A percentile compares a stretch with the other conserved stretches of the same genome.
Conservation (phyloP, 2,797 vertebrate genomes). For the Tiaroga cobitis region DNA sequence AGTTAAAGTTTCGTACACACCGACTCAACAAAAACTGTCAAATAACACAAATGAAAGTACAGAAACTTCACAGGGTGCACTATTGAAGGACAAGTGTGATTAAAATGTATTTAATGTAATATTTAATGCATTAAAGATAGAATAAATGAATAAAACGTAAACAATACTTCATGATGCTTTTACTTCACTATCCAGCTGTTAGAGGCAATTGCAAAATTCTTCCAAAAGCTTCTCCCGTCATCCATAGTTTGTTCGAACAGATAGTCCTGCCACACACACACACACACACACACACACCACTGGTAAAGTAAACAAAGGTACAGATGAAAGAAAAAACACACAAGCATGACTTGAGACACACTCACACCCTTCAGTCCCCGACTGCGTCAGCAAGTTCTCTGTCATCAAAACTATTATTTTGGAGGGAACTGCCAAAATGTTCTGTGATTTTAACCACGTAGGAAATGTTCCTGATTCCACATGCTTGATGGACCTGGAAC, state of each 20-base stretch:
- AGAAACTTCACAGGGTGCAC: background rate
- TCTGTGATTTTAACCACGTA: background rate
- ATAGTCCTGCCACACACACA: background rate
- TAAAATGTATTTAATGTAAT: background rate
- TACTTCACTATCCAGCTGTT: background rate
- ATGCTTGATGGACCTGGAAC: background rate
- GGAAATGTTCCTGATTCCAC: constrained; percentile 5
- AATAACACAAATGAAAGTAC: background rate
- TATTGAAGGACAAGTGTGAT: background rate
- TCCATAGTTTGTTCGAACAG: background rate
- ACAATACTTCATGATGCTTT: background rate
- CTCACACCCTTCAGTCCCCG: background rate
- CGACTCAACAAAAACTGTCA: background rate
- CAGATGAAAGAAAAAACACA: background rate
- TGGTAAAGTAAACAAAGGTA: background rate
- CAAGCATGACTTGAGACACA: background rate
- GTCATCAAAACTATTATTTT: background rate
- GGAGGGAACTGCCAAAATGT: background rate
- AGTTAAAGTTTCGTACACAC: background rate
- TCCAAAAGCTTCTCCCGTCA: too few species aligned
- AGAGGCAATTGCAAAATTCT: background rate
- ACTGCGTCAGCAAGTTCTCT: background rate
- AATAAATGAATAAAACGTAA: background rate
- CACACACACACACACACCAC: background rate
- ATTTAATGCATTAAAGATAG: background rate